phyloP scores from a whole-genome alignment of 1,140 invertebrate genomes.

The Drosophila pseudoobscura region DNA sequence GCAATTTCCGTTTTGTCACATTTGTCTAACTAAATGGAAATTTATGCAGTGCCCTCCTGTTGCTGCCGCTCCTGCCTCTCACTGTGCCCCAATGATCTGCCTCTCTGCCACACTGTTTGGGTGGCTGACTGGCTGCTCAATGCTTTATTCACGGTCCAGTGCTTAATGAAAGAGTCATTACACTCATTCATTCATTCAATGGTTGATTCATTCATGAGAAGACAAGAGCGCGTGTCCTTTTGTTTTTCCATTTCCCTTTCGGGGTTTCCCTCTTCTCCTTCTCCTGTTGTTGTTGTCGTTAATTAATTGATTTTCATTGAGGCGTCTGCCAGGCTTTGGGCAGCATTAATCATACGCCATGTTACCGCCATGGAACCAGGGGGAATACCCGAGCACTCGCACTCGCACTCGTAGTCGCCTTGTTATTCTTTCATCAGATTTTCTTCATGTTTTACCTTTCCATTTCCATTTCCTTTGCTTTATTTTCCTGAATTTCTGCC shows the following conservation, averaged over 20 bases:
- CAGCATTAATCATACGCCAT: conserved; percentile 71
- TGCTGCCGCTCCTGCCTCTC: background rate
- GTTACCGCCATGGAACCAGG: conserved; percentile 28
- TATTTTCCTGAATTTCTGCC: conserved; percentile 2
- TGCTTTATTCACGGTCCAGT: conserved; percentile 73
- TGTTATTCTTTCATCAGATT: conserved; percentile 28
- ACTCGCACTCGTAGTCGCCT: background rate
- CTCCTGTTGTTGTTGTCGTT: conserved; percentile 43
- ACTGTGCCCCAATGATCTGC: background rate
- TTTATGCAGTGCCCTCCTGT: conserved; percentile 58
- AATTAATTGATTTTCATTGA: conserved; percentile 77
- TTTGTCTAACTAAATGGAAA: conserved; percentile 80
- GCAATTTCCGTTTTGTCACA: conserved; percentile 80
- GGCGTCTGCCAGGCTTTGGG: conserved; percentile 1
- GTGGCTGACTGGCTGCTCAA: conserved; percentile 42
- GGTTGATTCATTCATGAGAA: conserved; percentile 64
- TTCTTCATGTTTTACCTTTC: background rate
- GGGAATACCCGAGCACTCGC: background rate
- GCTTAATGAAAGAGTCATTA: conserved; percentile 77
- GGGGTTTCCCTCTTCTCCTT: background rate
- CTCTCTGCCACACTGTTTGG: background rate
- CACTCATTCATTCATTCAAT: conserved; percentile 72
- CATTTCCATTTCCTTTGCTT: background rate
- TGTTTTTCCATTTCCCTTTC: conserved; percentile 19
- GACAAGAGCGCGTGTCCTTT: conserved; percentile 45